These are phyloP conservation scores for Lepidonotus clava DNA, from an alignment of 2,888 invertebrate genomes.

Conservation along the genomic window DNA sequence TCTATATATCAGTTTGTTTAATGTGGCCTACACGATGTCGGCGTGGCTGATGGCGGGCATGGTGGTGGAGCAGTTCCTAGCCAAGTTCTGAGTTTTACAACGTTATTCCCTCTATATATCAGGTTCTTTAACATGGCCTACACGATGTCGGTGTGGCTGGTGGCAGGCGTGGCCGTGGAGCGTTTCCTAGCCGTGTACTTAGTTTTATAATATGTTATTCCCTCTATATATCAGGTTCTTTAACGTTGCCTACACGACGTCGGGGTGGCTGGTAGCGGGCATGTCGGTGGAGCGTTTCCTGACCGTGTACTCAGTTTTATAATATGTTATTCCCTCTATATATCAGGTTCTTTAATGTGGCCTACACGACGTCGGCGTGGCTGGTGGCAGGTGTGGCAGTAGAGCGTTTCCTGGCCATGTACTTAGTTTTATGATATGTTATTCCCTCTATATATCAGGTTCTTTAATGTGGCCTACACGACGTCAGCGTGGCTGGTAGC, in stretches of 20 bases:
- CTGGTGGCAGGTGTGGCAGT: constrained; percentile 43
- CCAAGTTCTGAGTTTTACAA: too few relatives aligned
- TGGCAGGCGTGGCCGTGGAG: constrained; percentile 19
- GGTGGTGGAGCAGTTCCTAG: constrained; percentile 35
- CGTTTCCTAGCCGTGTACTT: constrained; percentile 31
- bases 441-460: constrained; percentile 24
- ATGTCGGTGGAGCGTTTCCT: constrained; percentile 51
- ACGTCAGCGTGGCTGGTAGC: constrained; percentile 51
- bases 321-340: too few relatives aligned
- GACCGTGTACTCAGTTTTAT: too few relatives aligned
- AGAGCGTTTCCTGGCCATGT: constrained; percentile 55
- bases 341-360: constrained; percentile 55
- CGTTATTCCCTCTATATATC: too few relatives aligned
- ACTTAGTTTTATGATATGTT: too few relatives aligned
- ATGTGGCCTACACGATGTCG: constrained; percentile 42
- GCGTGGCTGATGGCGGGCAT: constrained; percentile 33
- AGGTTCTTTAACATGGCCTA: constrained; percentile 43
- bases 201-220: too few relatives aligned
- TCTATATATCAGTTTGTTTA: constrained; percentile 34
- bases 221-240: too few relatives aligned
- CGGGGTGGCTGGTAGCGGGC: constrained; percentile 49
- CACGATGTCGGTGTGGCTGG: constrained; percentile 44
- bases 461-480: constrained; percentile 57
- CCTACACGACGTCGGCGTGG: constrained; percentile 55
- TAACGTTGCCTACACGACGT: constrained; percentile 52